Evolutionary conservation across 2,113 vertebrate species (phyloP), one percentile per base, ranked within the genome.

Genomic region (Lamprologus speciosus): DNA sequence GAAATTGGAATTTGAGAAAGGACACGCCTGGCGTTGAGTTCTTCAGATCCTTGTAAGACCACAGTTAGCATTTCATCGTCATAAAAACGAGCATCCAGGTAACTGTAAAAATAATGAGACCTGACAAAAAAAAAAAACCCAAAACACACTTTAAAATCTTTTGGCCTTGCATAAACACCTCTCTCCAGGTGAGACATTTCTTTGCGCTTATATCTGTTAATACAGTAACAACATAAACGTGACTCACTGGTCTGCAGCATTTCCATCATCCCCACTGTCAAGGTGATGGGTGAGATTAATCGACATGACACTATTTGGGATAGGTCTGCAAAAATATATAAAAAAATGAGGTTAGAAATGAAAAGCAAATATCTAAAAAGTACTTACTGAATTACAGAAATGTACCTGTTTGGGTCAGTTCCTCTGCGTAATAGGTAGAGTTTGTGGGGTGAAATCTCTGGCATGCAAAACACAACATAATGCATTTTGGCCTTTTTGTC

Each of bases 61-160:
- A 99, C 97, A 0, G 98, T 99, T 82, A 99, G 89, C 8, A 97
- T 98, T 85, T 99, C 98, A 40, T 99, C 97, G 17, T 99, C 98
- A 80, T 99, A 99, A 91, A 99, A 98, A 91, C 98, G 97, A 84
- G 98, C 98, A 89, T 99, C 98, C 58, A 98, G 96, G 90, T 97
- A 99, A 81, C 96, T 96, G 95, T 97, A 96, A 5, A 78, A 73
- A 65, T 54, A 88, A 81, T 83, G 83, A 33, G 85, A 60, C 65
- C 95, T 96, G 60, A 19, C 87, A 92, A 75, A 88, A 88, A 85
- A 33, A 33, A 0, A 5, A 60, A 10, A 1, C 1, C 0, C 9
- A 63, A 63, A 75, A 81, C 37, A 16, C 4, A 65, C 3, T 3
- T 5, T 54, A 45, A 54, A 51, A 55, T 73, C 5, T 35, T 14